Conservation (phyloP, 1,140 invertebrate species). For the Zaprionus gabonicus region DNA sequence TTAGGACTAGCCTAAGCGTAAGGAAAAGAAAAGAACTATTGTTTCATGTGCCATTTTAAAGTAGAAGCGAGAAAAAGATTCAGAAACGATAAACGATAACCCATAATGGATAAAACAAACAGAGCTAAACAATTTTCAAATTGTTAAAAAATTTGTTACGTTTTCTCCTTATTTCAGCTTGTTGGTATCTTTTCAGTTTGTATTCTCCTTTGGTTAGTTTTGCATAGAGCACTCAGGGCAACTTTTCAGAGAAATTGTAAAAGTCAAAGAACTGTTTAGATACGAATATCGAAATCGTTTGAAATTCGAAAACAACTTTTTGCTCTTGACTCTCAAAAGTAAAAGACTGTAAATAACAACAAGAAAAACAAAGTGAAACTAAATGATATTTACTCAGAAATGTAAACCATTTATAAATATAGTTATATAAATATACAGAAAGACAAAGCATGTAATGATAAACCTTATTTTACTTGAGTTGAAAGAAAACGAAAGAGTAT, state of each 20-base stretch:
- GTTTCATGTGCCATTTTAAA: slow-evolving; percentile 83
- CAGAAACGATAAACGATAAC: slow-evolving; percentile 23
- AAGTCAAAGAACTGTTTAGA: slow-evolving; percentile 50
- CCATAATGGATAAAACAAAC: background rate
- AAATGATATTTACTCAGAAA: slow-evolving; percentile 63
- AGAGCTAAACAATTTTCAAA: slow-evolving; percentile 18
- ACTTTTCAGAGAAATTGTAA: slow-evolving; percentile 57
- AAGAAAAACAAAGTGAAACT: slow-evolving; percentile 52
- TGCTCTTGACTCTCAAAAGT: slow-evolving; percentile 82
- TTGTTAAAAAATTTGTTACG: slow-evolving; percentile 21
- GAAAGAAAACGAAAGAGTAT: slow-evolving; percentile 26
- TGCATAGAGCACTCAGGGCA: slow-evolving; percentile 81
- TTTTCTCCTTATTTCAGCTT: slow-evolving; percentile 39
- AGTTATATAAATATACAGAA: slow-evolving; percentile 35
- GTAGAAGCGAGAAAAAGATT: slow-evolving; percentile 52
- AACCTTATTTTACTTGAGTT: slow-evolving; percentile 71
- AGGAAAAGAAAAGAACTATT: slow-evolving; percentile 60
- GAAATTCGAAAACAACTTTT: slow-evolving; percentile 72
- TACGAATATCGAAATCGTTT: slow-evolving; percentile 34
- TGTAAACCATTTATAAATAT: slow-evolving; percentile 59
- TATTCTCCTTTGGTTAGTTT: slow-evolving; percentile 36
- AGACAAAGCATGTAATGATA: slow-evolving; percentile 23
- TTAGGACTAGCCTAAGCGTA: slow-evolving; percentile 54
- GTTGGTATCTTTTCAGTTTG: slow-evolving; percentile 21
- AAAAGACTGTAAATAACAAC: slow-evolving; percentile 79